A percentile compares a stretch with the other conserved stretches of the same genome.
Evolutionary conservation across 2,113 vertebrate species (phyloP).

Genomic region (Lamprotornis superbus): DNA sequence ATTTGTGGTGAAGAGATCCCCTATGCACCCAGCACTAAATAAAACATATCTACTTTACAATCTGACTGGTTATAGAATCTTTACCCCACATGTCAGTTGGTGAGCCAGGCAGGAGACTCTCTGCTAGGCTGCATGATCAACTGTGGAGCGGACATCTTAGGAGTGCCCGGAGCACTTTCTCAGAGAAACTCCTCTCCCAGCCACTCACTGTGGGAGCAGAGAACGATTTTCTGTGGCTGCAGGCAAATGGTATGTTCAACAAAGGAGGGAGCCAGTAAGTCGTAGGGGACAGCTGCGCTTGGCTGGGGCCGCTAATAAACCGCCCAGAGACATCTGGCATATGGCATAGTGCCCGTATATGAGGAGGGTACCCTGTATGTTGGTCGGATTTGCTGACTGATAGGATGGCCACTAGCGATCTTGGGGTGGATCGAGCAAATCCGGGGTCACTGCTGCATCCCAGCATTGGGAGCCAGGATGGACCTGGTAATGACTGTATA

Average conservation of each 20-base stretch:
- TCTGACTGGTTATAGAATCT: not conserved
- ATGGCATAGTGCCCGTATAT: not conserved
- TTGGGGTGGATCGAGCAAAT: not conserved
- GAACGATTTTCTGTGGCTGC: not conserved
- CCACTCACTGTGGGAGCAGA: not conserved
- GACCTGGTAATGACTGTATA: not conserved
- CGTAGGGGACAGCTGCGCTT: not conserved
- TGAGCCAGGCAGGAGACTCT: not conserved
- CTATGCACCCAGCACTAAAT: not conserved
- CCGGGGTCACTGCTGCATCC: rapidly evolving
- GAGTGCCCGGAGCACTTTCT: not conserved
- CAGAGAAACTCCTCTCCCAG: not conserved
- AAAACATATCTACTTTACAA: not conserved
- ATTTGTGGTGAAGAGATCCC: not conserved
- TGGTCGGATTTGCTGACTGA: not conserved
- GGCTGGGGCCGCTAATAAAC: not conserved
- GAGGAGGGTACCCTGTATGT: not conserved
- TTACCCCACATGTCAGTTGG: not conserved
- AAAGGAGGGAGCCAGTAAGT: not conserved
- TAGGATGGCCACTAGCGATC: not conserved
- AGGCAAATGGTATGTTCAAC: not conserved
- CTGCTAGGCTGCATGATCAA: not conserved
- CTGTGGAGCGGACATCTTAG: not conserved
- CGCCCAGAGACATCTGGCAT: not conserved
- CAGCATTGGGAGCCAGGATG: not conserved